phyloP scores from a whole-genome alignment of 30 jellyfish, hydroid and myxozoan species.

The Cassiopea andromeda region DNA sequence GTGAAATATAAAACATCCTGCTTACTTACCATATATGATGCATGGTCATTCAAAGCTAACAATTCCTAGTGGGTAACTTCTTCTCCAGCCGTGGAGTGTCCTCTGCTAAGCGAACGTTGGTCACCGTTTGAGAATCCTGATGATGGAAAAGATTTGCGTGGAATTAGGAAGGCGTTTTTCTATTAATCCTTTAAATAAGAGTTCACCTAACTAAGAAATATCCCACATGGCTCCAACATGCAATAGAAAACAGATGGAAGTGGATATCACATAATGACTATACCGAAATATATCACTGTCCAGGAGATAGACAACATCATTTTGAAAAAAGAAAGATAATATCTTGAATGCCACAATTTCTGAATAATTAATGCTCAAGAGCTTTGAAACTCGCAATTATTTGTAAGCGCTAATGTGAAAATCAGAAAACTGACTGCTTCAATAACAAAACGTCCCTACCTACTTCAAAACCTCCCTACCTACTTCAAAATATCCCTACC shows the following conservation, averaged over 20 bases:
- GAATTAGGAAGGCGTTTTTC: slow-evolving; percentile 45
- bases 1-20: no score
- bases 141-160: slow-evolving; percentile 28
- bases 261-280: not conserved
- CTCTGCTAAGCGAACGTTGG: not conserved
- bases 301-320: not conserved
- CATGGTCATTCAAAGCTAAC: no score
- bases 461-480: no score
- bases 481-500: no score
- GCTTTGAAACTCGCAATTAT: no score
- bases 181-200: slow-evolving; percentile 32
- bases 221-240: not conserved
- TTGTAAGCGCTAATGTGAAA: no score
- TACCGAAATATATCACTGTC: not conserved
- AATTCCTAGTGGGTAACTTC: not conserved
- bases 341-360: not conserved
- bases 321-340: not conserved
- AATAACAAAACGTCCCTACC: no score
- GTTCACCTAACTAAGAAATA: not conserved
- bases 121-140: slow-evolving; percentile 1
- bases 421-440: no score
- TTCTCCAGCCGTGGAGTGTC: not conserved
- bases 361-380: not conserved
- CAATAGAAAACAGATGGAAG: not conserved
- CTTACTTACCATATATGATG: no score